Base-by-base conservation (phyloP, 1,140 invertebrate genomes). In the Tetranychus urticae region DNA sequence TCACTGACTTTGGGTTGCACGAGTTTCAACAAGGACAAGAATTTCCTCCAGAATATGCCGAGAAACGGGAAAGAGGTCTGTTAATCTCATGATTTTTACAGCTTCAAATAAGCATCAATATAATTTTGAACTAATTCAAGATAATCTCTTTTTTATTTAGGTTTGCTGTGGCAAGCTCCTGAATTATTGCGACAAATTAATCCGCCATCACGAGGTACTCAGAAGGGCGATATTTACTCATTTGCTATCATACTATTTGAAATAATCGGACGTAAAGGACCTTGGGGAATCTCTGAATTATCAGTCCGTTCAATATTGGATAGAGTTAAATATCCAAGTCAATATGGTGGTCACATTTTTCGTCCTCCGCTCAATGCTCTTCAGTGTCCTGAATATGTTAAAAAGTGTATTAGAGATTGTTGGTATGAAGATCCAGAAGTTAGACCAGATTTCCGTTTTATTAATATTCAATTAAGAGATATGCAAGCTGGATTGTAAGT, bases 1-100 rank as follows among this genome's bases (percentile, higher is more conserved):
- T 94, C 7, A 79, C 86, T 0, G 89, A 92, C 72, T 93, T 90
- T 69, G 89, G 89, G 2, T 74, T 93, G 6, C 80, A 82, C 67
- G 81, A 84, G 69, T 81, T 85, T 66, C 81, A 74, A 77, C 80
- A 68, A 2, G 64, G 2, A 58, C 64, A 13, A 35, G 55, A 56
- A 14, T 8, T 56, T 34, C 37, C 34, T 56, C 55, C 33, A 4
- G 34, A 37, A 37, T 37, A n/a, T 35, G 2, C 13, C 1, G 37
- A 35, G 8, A 34, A 36, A 56, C 14, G 33, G 3, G 33, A 56
- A 36, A 35, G 55, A 56, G 55, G 55, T 56, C 33, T 0, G 13
- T 35, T 6, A 1, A 35, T 36, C 3, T 36, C 36, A 12, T 56
- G 12, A 37, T 56, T 56, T 39, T 31, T 23, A 23, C 0, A 23